These are phyloP conservation scores for Drosophila ficusphila DNA, from an alignment of 1,140 invertebrate species.

Conservation along the genomic window DNA sequence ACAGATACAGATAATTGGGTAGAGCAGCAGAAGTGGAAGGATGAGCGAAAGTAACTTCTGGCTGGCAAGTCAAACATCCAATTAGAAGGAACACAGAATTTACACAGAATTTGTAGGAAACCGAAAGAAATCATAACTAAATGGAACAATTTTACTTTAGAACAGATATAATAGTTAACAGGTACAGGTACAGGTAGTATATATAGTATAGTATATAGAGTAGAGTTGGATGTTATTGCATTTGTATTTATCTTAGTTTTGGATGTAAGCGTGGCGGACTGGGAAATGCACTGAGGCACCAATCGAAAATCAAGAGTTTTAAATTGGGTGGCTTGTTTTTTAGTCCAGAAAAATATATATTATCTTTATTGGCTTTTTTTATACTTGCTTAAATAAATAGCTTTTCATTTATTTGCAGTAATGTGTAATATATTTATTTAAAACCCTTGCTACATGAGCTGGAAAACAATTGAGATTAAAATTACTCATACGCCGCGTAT, in stretches of 20 bases:
- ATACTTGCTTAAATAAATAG: neutral
- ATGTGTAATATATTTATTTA: neutral
- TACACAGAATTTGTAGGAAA: constrained; percentile 63
- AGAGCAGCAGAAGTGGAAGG: constrained; percentile 39
- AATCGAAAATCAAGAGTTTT: neutral
- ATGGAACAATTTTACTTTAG: constrained; percentile 50
- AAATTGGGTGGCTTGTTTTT: neutral
- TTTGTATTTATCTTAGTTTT: constrained; percentile 51
- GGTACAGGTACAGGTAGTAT: constrained; percentile 36
- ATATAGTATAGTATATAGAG: constrained; percentile 50
- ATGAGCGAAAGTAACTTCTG: constrained; percentile 59
- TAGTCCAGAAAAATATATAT: neutral
- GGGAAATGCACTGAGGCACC: constrained; percentile 7
- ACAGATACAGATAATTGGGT: constrained; percentile 34
- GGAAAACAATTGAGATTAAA: neutral
- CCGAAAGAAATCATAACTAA: constrained; percentile 46
- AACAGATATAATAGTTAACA: constrained; percentile 45
- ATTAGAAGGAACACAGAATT: constrained; percentile 72
- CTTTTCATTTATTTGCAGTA: neutral
- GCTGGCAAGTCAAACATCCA: constrained; percentile 81
- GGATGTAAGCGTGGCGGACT: constrained; percentile 54
- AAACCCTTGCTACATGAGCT: neutral
- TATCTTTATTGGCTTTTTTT: neutral
- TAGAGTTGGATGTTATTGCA: constrained; percentile 69
- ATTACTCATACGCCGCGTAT: constrained; percentile 20